Evolutionary conservation across 2,113 vertebrate species (phyloP).

Genomic region (Lampris megalopsis): DNA sequence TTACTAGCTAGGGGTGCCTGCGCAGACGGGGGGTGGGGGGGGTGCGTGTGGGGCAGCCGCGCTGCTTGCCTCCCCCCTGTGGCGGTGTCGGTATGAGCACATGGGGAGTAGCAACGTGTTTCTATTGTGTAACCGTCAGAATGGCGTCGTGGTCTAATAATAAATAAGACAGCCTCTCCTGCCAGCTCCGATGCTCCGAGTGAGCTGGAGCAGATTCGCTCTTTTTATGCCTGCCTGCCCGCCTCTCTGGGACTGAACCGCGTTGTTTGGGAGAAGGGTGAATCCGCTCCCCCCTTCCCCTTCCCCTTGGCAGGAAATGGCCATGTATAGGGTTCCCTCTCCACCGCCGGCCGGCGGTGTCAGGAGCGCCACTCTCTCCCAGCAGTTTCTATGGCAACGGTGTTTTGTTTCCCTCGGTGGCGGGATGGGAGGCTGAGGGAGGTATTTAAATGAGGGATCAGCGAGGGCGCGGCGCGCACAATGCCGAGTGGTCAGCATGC

Average conservation of each 20-base stretch:
- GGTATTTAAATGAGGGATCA: slow-evolving; percentile 48
- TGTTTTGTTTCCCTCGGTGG: slow-evolving; percentile 78
- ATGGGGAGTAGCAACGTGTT: slow-evolving; percentile 24
- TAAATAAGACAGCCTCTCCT: slow-evolving; percentile 25
- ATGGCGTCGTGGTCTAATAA: slow-evolving; percentile 25
- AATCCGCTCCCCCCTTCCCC: slow-evolving; percentile 44
- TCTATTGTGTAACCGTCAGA: slow-evolving; percentile 52
- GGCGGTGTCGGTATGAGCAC: slow-evolving; percentile 50
- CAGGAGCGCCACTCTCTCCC: slow-evolving; percentile 69
- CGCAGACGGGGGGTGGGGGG: no score
- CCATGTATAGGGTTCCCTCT: slow-evolving; percentile 80
- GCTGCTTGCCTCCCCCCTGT: slow-evolving; percentile 28
- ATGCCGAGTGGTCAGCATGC: no score
- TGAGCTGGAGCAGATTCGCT: slow-evolving; percentile 14
- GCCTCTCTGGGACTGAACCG: slow-evolving; percentile 54
- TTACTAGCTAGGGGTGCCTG: slow-evolving; percentile 37
- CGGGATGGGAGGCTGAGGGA: slow-evolving; percentile 57
- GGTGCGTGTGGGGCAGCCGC: slow-evolving; percentile 17
- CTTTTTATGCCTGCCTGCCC: slow-evolving; percentile 45
- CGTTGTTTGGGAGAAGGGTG: slow-evolving; percentile 60
- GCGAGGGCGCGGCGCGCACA: no score
- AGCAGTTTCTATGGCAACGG: slow-evolving; percentile 85
- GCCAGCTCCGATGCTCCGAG: slow-evolving; percentile 32
- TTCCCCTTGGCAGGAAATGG: slow-evolving; percentile 75
- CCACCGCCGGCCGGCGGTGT: slow-evolving; percentile 67